Conservation (phyloP, 2,888 invertebrate genomes). For the Ennomos fuscantarius region DNA sequence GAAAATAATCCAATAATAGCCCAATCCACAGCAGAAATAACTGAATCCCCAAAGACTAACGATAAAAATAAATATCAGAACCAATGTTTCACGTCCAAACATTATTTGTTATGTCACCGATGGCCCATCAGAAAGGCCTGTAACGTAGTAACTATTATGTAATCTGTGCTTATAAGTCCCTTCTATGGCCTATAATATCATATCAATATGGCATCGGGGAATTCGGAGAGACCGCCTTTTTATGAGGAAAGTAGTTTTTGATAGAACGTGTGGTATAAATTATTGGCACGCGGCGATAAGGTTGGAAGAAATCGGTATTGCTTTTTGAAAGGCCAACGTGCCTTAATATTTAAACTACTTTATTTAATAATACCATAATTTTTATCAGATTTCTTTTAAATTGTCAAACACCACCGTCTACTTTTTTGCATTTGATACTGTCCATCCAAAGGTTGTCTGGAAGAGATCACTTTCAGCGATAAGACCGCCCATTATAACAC, state of each 20-base stretch:
- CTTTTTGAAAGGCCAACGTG: too few species aligned
- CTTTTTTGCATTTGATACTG: too few species aligned
- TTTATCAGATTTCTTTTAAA: too few species aligned
- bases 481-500: too few species aligned
- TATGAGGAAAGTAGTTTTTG: conserved; percentile 20
- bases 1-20: neutral
- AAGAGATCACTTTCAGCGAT: too few species aligned
- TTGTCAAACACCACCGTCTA: too few species aligned
- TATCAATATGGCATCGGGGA: conserved; percentile 26
- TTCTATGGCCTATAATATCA: conserved; percentile 13
- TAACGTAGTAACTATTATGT: too few species aligned
- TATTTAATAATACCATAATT: too few species aligned
- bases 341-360: too few species aligned
- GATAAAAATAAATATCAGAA: conserved; percentile 24
- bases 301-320: too few species aligned
- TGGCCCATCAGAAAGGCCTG: conserved; percentile 16
- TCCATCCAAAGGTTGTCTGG: too few species aligned
- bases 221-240: conserved; percentile 12
- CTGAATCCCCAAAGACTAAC: conserved; percentile 12
- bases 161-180: conserved; percentile 3
- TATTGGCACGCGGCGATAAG: too few species aligned
- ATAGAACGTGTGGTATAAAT: conserved; percentile 2
- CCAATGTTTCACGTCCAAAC: conserved; percentile 15
- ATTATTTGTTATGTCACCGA: conserved; percentile 22
- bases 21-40: conserved; percentile 6